Conservation (phyloP, 2,113 vertebrate species). For the Ptilonorhynchus violaceus region DNA sequence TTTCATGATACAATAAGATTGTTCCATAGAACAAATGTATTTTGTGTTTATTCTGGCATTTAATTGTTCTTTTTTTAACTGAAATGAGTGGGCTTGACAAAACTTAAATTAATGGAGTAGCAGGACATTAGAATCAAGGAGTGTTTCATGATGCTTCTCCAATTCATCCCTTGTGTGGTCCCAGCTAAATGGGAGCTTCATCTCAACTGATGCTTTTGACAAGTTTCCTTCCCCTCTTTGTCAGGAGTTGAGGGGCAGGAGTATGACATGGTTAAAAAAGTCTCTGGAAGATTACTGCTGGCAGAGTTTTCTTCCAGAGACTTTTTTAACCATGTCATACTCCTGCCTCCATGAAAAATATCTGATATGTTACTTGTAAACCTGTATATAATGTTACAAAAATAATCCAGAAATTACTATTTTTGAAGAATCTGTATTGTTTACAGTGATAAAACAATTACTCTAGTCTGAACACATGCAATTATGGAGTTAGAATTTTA, state of each 20-base stretch:
- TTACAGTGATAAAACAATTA: background rate
- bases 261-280: background rate
- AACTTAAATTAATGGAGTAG: background rate
- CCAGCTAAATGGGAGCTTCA: background rate
- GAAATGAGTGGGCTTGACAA: background rate
- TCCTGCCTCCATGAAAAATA: background rate
- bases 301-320: background rate
- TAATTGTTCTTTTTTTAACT: background rate
- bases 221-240: background rate
- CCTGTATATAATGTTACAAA: background rate
- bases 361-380: background rate
- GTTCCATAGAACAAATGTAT: background rate
- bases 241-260: background rate
- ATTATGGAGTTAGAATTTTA: background rate
- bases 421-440: background rate
- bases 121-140: background rate
- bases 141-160: background rate
- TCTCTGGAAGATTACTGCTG: background rate
- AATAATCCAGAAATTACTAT: background rate
- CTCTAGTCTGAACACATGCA: background rate
- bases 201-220: background rate
- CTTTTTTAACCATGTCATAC: no score
- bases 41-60: background rate
- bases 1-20: background rate
- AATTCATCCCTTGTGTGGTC: background rate